Percentiles rank a stretch among this genome's conserved stretches.
Conservation (phyloP, 2,888 invertebrate species). For the Cistogaster globosa region DNA sequence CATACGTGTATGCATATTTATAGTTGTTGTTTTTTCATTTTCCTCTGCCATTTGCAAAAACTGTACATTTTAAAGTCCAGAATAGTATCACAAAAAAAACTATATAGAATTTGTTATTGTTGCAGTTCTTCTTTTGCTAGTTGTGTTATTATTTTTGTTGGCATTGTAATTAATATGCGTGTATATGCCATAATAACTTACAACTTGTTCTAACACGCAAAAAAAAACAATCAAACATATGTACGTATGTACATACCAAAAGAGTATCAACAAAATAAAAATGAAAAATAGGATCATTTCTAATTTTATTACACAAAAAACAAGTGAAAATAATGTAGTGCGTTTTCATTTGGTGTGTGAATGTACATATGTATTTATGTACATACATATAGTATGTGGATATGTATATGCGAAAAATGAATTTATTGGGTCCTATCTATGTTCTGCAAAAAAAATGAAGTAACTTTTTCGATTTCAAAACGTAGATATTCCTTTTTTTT, state of each 20-base stretch:
- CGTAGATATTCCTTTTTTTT: too few relatives aligned
- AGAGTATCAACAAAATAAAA: constrained; percentile 1
- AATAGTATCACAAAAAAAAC: constrained; percentile 26
- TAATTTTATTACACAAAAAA: constrained; percentile 29
- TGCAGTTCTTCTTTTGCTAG: constrained; percentile 42
- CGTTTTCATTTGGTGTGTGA: neutral
- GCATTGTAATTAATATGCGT: constrained; percentile 70
- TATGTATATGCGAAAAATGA: too few relatives aligned
- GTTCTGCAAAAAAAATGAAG: too few relatives aligned
- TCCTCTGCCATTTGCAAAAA: constrained; percentile 63
- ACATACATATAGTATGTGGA: too few relatives aligned
- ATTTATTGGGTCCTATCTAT: too few relatives aligned
- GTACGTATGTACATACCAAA: too few relatives aligned
- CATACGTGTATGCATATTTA: constrained; percentile 21
- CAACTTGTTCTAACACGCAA: constrained; percentile 69
- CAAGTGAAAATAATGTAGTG: neutral
- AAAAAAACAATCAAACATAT: constrained; percentile 2
- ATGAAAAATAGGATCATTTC: constrained; percentile 2
- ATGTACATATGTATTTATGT: too few relatives aligned
- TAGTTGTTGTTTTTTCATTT: constrained; percentile 58
- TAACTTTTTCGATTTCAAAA: too few relatives aligned
- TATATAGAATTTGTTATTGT: constrained; percentile 39
- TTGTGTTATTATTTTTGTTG: constrained; percentile 57
- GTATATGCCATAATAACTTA: constrained; percentile 64
- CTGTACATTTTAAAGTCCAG: constrained; percentile 68